Conservation (phyloP, 2,797 vertebrate genomes). For the Etheostoma nigrum region DNA sequence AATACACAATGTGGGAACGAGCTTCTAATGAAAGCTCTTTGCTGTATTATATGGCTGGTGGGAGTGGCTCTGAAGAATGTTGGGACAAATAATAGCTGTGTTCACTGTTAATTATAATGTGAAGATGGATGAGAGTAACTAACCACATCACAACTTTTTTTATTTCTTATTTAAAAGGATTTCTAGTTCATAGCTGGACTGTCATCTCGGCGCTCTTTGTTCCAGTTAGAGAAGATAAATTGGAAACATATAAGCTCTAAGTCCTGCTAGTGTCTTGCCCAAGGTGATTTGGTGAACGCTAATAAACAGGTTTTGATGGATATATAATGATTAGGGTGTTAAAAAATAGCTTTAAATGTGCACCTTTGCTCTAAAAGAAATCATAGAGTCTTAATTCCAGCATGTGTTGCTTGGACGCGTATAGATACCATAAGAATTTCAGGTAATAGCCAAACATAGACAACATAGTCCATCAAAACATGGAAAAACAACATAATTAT, state of each 20-base stretch:
- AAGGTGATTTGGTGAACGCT: neutral
- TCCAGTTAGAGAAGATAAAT: neutral
- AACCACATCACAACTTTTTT: neutral
- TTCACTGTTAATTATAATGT: neutral
- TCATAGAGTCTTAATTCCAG: neutral
- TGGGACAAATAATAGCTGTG: neutral
- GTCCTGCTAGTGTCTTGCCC: neutral
- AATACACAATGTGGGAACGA: neutral
- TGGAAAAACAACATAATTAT: neutral
- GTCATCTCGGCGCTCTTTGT: neutral
- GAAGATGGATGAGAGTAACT: neutral
- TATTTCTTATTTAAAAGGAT: too few relatives aligned
- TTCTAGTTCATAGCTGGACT: neutral
- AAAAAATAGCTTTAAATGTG: neutral
- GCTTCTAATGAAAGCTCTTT: neutral
- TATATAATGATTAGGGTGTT: too few relatives aligned
- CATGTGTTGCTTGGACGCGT: neutral
- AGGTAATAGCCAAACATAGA: too few relatives aligned
- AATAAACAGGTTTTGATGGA: neutral
- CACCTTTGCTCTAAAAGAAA: neutral
- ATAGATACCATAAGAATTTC: neutral
- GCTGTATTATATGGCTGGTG: neutral
- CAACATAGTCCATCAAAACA: neutral
- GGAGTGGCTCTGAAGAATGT: neutral
- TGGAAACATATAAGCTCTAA: too few relatives aligned